Base-by-base conservation (phyloP, 2,797 vertebrate species). In the Sus cebifrons region DNA sequence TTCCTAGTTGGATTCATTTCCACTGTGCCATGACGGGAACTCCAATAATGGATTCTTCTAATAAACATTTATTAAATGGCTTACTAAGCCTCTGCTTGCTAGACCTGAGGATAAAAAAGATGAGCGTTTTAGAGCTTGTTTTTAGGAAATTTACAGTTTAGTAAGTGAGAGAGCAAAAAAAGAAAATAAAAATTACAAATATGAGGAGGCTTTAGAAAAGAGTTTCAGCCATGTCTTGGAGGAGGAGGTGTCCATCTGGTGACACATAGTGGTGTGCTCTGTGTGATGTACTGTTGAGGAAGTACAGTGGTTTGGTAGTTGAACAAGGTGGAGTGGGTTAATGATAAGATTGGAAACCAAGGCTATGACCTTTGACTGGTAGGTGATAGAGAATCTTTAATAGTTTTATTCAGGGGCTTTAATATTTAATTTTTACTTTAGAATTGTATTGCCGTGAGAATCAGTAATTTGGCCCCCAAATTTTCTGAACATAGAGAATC, bases 401-500 rank as follows among this genome's bases (percentile, higher is more conserved):
- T 88, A 40, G 36, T 78, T 96, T 92, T 95, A 79, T 82, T 13
- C 49, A 62, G 21, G 27, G 40, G 40, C 81, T 73, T 81, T 95
- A 49, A 49, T 65, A 36, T 74, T 94, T 92, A n/a, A 21, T 89
- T 89, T 97, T 95, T 83, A 44, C 77, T 64, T 84, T 36, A 85
- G 65, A 86, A 75, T 71, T 27, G 4, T 84, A 75, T 91, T 79
- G 92, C 21, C 25, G 74, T 49, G 29, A 36, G 74, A 74, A 52
- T 64, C 25, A 86, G 20, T 67, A 67, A 79, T 78, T 96, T 60
- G 16, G 36, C 67, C 54, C 21, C 2, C 64, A 36, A 89, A 6
- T 81, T 7, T 49, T 87, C 49, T 49, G 10, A 73, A 71, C 27
- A 32, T 65, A 21, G 6, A 54, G 20, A n/a, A 29, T 49, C n/a